Evolutionary conservation across 2,113 vertebrate species (phyloP).

Genomic region (Erythrolamprus reginae): DNA sequence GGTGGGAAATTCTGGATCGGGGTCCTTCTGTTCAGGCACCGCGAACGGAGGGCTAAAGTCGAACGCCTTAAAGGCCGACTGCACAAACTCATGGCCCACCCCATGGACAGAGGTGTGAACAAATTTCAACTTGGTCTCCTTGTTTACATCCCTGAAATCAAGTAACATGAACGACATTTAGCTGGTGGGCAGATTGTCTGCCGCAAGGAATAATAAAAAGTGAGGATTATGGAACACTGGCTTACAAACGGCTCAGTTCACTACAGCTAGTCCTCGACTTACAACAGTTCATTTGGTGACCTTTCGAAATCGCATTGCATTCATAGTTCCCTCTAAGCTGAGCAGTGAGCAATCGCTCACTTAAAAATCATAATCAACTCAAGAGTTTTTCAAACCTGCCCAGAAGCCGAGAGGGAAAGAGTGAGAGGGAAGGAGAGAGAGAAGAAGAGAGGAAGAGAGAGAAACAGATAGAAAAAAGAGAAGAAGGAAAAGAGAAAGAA

Average conservation of each 20-base stretch:
- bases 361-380: no score
- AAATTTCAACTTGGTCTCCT: constrained; percentile 80
- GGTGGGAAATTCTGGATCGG: constrained; percentile 92
- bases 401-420: no score
- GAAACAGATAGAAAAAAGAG: no score
- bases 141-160: constrained; percentile 82
- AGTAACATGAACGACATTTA: constrained; percentile 25
- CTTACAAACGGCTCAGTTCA: background rate
- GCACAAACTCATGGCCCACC: constrained; percentile 89
- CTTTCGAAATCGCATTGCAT: no score
- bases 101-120: constrained; percentile 96
- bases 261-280: no score
- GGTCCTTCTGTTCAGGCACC: constrained; percentile 90
- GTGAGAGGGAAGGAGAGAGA: no score
- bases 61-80: constrained; percentile 87
- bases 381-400: no score
- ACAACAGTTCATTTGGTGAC: background rate
- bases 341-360: no score
- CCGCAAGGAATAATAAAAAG: background rate
- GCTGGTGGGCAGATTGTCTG: background rate
- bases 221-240: background rate
- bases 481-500: no score
- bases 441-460: no score
- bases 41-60: constrained; percentile 86
- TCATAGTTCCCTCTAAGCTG: no score